Evolutionary conservation across 1,140 invertebrate genomes (phyloP).

Genomic region (Theocolax elegans): DNA sequence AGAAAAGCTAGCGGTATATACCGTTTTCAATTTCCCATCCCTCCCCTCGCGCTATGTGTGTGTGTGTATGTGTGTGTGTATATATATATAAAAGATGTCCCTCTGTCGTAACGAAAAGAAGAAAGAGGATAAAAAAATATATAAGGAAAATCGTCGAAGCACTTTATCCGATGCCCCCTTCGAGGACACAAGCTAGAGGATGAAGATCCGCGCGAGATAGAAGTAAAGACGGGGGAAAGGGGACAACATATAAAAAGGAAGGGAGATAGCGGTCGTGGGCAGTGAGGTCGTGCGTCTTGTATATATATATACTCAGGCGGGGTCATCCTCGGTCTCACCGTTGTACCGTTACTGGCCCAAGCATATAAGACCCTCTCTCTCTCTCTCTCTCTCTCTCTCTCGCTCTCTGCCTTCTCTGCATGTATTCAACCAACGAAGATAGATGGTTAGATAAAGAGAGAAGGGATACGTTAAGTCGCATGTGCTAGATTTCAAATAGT

Average conservation of each 20-base stretch:
- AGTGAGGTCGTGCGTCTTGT: slow-evolving; percentile 63
- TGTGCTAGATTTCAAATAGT: slow-evolving; percentile 23
- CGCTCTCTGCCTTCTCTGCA: too few relatives aligned
- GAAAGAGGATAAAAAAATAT: background rate
- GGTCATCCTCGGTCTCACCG: slow-evolving; percentile 60
- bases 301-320: too few relatives aligned
- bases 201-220: slow-evolving; percentile 29
- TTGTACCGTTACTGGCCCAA: slow-evolving; percentile 63
- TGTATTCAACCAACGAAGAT: background rate
- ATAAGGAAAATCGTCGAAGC: slow-evolving; percentile 22
- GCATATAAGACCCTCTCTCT: too few relatives aligned
- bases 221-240: too few relatives aligned
- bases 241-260: background rate
- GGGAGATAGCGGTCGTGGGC: slow-evolving; percentile 45
- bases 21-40: slow-evolving; percentile 39
- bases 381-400: too few relatives aligned
- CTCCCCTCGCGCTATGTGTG: background rate
- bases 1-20: slow-evolving; percentile 24
- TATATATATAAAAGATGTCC: slow-evolving; percentile 9
- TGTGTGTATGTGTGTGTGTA: too few relatives aligned
- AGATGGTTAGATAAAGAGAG: slow-evolving; percentile 25
- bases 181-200: slow-evolving; percentile 8
- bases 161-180: slow-evolving; percentile 27
- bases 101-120: background rate
- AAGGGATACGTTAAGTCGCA: background rate